Base-by-base conservation (phyloP, 2,888 invertebrate species). In the Rotaria magnacalcarata region DNA sequence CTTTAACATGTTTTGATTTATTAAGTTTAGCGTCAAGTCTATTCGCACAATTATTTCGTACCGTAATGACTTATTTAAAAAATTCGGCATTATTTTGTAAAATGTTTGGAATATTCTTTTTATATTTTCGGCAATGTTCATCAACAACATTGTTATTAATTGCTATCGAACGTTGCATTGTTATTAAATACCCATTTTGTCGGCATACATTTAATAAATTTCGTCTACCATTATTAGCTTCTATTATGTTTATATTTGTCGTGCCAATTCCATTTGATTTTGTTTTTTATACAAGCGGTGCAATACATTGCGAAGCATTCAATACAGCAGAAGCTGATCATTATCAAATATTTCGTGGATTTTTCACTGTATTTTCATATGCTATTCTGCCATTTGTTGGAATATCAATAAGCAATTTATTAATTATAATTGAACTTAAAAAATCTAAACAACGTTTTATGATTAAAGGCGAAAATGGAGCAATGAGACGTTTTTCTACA, bases 41-140 rank as follows among this genome's bases (percentile, higher is more conserved):
- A 80, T 80, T 80, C 47, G 80, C 24, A 47, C n/a, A 14, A 47
- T 47, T 80, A 43, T 80, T 80, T 80, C 80, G 80, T n/a, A 80
- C 24, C n/a, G 24, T 80, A 47, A 47, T 80, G 47, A 24, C 80
- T 14, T 80, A n/a, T 47, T 43, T 80, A 80, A 80, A 80, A 80
- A 24, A 47, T 19, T 80, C 80, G 24, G 24, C 80, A 47, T 0
- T 19, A 47, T 80, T 80, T 47, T 80, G 80, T 47, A 80, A 80
- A 80, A 80, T 80, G 80, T 80, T 80, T 47, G 80, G 80, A 47
- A 80, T 80, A 80, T 80, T 80, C n/a, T 80, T 80, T 21, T n/a
- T 80, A 24, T 80, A 80, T 80, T 80, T 80, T 47, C 80, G 80
- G 24, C 80, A 80, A 80, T 80, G 80, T 80, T 80, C 80, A 80